Evolutionary conservation across 2,113 vertebrate genomes (phyloP), one percentile per base, ranked within the genome.

Genomic region (Empidonax traillii): DNA sequence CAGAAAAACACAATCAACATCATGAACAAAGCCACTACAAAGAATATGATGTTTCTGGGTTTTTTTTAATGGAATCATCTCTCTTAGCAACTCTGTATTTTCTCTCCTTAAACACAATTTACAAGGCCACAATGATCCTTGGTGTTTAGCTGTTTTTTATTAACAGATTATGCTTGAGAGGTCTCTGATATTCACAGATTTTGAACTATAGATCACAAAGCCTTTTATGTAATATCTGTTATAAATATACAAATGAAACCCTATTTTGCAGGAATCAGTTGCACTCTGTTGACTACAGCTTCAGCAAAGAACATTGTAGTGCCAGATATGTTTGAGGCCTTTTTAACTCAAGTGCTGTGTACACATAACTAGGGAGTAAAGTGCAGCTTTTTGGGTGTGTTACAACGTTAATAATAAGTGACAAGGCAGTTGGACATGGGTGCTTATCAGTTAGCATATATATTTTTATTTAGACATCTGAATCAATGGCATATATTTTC

Each of bases 151-250:
- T 92, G 27, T 3, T 89, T 87, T 92, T 91, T 80, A 46, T 62
- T 88, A 74, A 37, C 27, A 87, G 75, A 47, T 91, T 88, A 68
- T n/a, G 31, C 56, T 81, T 75, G 52, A 59, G 71, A 79, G 47
- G 41, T 46, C 56, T 95, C 61, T 88, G 69, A 8, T 81, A 74
- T 75, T 90, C 78, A 59, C 52, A 51, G 59, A 80, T 90, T 92
- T 91, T 89, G 65, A 92, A 53, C 96, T 89, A 49, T 65, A 87
- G 69, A 91, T 87, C 73, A 79, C 66, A 90, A 94, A 94, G 80
- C 31, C 56, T 78, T 92, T 95, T 92, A 94, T 94, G 61, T 87
- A 93, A 94, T 94, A 81, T 72, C 39, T 93, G 61, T 78, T 91
- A 68, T 91, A 84, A 93, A 84, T 92, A 95, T 92, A 86, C 73